Evolutionary conservation across 2,797 vertebrate genomes (phyloP).

Genomic region (Chelonia mydas): DNA sequence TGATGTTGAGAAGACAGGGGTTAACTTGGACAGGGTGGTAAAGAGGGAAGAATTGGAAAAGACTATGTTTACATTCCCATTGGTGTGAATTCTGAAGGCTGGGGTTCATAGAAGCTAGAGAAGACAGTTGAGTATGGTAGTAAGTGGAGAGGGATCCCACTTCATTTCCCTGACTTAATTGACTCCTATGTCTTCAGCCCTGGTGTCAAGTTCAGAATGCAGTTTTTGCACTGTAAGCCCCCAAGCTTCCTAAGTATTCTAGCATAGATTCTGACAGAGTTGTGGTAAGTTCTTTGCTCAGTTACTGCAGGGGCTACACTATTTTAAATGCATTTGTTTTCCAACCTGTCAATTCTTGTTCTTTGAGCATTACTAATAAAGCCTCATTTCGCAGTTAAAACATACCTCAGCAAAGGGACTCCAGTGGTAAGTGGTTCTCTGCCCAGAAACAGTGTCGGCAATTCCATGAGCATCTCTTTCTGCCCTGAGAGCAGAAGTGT

Average conservation of each 20-base stretch:
- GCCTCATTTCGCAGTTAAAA: not conserved
- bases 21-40: not conserved
- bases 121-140: not conserved
- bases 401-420: too few species aligned
- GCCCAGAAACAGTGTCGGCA: not conserved
- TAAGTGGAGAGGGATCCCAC: not conserved
- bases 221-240: not conserved
- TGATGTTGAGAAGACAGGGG: not conserved
- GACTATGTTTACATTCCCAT: fast-evolving
- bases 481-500: not conserved
- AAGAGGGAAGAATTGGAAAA: not conserved
- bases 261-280: not conserved
- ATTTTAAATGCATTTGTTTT: not conserved
- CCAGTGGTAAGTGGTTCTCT: not conserved
- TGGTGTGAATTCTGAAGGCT: not conserved
- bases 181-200: not conserved
- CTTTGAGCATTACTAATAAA: not conserved
- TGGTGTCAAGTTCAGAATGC: not conserved
- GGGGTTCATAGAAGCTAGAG: not conserved
- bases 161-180: not conserved
- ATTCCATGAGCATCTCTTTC: not conserved
- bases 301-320: not conserved
- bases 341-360: not conserved
- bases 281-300: not conserved
- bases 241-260: not conserved